phyloP scores from a whole-genome alignment of 2,888 invertebrate genomes.

The Xestia ashworthii region DNA sequence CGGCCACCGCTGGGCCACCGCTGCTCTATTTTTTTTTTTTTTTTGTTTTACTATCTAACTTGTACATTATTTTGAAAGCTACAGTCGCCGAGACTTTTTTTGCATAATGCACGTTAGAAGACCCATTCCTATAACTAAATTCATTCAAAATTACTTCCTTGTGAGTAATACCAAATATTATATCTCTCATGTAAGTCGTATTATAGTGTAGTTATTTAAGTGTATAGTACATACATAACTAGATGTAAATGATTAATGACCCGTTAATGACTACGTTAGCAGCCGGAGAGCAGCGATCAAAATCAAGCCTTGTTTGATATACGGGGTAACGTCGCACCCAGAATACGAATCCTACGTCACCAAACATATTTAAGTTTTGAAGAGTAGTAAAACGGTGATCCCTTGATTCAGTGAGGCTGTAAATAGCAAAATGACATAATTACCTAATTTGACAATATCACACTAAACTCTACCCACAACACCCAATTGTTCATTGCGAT shows the following conservation, averaged over 20 bases:
- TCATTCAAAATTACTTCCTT: background rate
- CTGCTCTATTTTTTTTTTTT: too few relatives aligned
- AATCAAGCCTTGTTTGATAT: conserved; percentile 24
- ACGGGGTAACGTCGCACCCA: background rate
- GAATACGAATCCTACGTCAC: background rate
- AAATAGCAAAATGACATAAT: background rate
- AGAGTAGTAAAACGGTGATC: background rate
- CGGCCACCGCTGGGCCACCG: too few relatives aligned
- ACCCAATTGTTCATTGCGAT: background rate
- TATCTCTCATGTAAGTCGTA: background rate
- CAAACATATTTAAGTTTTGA: background rate
- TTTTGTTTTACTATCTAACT: too few relatives aligned
- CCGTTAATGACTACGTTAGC: conserved; percentile 32
- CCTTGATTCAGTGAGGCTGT: background rate
- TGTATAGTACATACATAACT: conserved; percentile 21
- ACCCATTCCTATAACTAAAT: too few relatives aligned
- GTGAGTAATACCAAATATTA: background rate
- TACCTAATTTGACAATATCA: background rate
- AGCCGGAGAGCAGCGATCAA: conserved; percentile 5
- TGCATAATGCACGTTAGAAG: too few relatives aligned
- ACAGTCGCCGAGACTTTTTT: too few relatives aligned
- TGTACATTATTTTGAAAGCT: too few relatives aligned
- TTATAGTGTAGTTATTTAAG: background rate
- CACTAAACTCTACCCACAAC: background rate
- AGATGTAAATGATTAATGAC: conserved; percentile 46